Evolutionary conservation across 2,888 invertebrate species (phyloP), one percentile per base, ranked within the genome.

Genomic region (Platycheirus albimanus): DNA sequence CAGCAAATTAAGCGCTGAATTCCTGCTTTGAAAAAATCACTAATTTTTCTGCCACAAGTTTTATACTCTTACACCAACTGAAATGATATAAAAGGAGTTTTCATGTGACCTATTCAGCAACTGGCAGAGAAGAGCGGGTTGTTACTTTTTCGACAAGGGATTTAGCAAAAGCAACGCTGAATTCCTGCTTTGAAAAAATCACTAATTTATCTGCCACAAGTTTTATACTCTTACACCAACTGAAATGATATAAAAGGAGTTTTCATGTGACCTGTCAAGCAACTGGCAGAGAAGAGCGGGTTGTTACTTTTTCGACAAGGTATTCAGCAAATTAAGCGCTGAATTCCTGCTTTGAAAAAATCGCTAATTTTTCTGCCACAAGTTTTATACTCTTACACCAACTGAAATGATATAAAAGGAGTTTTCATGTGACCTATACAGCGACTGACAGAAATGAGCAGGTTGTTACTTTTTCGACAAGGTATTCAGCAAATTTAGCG

Each of bases 291-390:
- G n/a, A 8, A n/a, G 24, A 24, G 3, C 24, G 6, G 24, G 24
- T 4, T 41, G 38, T 41, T 41, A 41, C 4, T 41, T 41, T n/a
- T 41, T 41, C 38, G 38, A 41, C 38, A 41, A 41, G 38, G 13
- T 3, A 41, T 41, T 41, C 38, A 41, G 13, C 38, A 41, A 41
- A 41, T 13, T 3, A 1, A 41, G 13, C 38, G 13, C 38, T 3
- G 38, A 41, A 41, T 41, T 41, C 38, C 38, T 41, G 38, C 38
- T 41, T 41, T 41, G 38, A 41, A 41, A 41, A 41, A 41, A 41
- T 41, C n/a, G 3, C n/a, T 5, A 13, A 4, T 47, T 63, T 19
- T 2, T 63, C n/a, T 63, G n/a, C n/a, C 63, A 63, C 63, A 63
- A 47, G 47, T 63, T 24, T 17, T 17, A 63, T 4, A 20, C 54